Base-by-base conservation (phyloP, 2,113 vertebrate species). In the Trinectes maculatus region DNA sequence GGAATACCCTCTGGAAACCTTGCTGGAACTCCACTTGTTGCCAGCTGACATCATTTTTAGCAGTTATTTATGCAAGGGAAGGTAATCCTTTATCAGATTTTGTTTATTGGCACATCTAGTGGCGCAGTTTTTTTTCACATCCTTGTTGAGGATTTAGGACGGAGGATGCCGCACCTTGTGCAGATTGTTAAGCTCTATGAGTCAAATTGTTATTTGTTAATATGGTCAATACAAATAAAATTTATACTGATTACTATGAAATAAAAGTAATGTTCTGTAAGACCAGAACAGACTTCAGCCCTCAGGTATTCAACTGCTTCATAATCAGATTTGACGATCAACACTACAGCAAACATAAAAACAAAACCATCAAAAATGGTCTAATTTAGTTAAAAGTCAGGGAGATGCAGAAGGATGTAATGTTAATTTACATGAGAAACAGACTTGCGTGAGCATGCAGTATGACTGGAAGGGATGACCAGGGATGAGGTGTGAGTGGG, bases 401-500 rank as follows among this genome's bases (percentile, higher is more conserved):
- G 51, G n/a, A 62, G 63, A 64, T 43, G 26, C 34, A 54, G 54
- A 5, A 36, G 5, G 0, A 9, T 24, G 7, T 10, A 46, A 54
- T 43, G 8, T 19, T 36, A 53, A 19, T 69, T 39, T 42, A 18
- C 9, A 19, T 31, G 21, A 36, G 22, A 36, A 82, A 52, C 37
- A 33, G 4, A 61, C 63, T 67, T 63, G 16, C 46, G 42, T 18
- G 36, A 70, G 66, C 25, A 8, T 42, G 53, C 1, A 33, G 6
- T 56, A 31, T 31, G 39, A n/a, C n/a, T n/a, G n/a, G n/a, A n/a
- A n/a, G 44, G 42, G 54, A 54, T 37, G 34, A 58, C 42, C 56
- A 48, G 53, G 10, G 24, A 52, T 31, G 62, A 25, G 21, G 52
- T 39, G 28, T 8, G 61, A 77, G 76, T 70, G 63, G 71, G 80